Percentiles rank a stretch among this genome's conserved stretches.
These are phyloP conservation scores for Reticulitermes lucifugus DNA, from an alignment of 2,888 invertebrate genomes.

Conservation along the genomic window DNA sequence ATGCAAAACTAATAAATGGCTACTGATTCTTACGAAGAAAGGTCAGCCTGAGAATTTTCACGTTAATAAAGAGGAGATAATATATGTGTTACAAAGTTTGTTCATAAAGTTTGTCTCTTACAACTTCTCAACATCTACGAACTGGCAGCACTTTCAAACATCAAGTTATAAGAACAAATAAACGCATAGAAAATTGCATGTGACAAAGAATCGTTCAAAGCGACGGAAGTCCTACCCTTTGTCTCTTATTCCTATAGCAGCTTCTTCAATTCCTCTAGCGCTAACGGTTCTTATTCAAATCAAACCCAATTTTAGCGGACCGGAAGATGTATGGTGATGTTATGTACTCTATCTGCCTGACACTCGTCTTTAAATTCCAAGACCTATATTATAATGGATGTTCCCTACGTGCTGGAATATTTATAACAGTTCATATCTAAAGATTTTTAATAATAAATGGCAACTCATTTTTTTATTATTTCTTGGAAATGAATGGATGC, in stretches of 20 bases:
- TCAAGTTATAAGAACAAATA: too few species aligned
- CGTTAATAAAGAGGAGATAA: too few species aligned
- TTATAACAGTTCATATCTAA: slow-evolving; percentile 36
- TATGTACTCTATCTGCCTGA: slow-evolving; percentile 14
- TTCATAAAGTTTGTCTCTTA: too few species aligned
- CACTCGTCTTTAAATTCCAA: neutral
- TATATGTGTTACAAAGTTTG: too few species aligned
- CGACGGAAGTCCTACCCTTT: neutral
- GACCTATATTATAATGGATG: slow-evolving; percentile 25
- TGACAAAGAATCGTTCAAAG: neutral
- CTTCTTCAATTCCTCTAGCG: neutral
- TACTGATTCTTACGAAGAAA: too few species aligned
- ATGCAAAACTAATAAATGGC: too few species aligned
- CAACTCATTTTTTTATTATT: slow-evolving; percentile 38
- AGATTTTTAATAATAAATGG: slow-evolving; percentile 39
- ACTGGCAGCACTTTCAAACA: too few species aligned
- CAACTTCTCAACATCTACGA: too few species aligned
- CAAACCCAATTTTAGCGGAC: slow-evolving; percentile 33
- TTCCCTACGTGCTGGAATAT: slow-evolving; percentile 20
- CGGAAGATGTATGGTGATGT: slow-evolving; percentile 33
- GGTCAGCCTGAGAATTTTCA: too few species aligned
- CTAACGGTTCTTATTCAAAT: slow-evolving; percentile 31
- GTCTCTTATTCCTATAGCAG: slow-evolving; percentile 15
- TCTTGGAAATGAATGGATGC: slow-evolving; percentile 22
- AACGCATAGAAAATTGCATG: neutral